Evolutionary conservation across 2,888 invertebrate species (phyloP).

Genomic region (Troilus luridus): DNA sequence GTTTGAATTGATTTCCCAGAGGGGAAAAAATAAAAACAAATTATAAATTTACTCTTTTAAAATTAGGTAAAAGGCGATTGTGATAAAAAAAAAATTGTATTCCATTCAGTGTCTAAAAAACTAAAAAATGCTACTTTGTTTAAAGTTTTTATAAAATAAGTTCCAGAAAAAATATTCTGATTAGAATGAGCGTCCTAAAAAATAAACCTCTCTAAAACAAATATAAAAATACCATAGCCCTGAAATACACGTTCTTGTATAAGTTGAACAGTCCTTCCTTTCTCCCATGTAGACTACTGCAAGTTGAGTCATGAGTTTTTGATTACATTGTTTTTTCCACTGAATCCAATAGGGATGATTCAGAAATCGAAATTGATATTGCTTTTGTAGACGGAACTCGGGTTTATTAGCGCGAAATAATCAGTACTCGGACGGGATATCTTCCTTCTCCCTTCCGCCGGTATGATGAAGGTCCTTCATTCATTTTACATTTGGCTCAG

Average conservation of each 20-base stretch:
- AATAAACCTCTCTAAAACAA: no score
- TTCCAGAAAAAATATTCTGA: no score
- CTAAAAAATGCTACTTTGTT: no score
- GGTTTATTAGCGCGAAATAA: constrained; percentile 17
- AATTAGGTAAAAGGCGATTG: no score
- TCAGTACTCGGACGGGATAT: background rate
- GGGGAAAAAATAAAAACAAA: no score
- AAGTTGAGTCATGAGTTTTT: background rate
- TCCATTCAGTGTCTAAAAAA: no score
- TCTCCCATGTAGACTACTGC: background rate
- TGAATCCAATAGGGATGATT: background rate
- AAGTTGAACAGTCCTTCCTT: background rate
- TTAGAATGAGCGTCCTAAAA: no score
- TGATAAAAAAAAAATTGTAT: no score
- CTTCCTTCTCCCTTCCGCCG: background rate
- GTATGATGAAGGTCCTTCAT: constrained; percentile 11
- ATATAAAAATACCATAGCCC: no score
- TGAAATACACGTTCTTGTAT: background rate
- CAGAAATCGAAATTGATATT: background rate
- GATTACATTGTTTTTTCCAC: background rate
- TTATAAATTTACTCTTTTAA: no score
- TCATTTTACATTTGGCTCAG: constrained; percentile 18
- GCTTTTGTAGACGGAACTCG: background rate
- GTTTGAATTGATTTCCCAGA: no score
- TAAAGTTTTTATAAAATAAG: no score